These are phyloP conservation scores for Rhynchonycteris naso DNA, from an alignment of 2,797 vertebrate species.

Conservation along the genomic window DNA sequence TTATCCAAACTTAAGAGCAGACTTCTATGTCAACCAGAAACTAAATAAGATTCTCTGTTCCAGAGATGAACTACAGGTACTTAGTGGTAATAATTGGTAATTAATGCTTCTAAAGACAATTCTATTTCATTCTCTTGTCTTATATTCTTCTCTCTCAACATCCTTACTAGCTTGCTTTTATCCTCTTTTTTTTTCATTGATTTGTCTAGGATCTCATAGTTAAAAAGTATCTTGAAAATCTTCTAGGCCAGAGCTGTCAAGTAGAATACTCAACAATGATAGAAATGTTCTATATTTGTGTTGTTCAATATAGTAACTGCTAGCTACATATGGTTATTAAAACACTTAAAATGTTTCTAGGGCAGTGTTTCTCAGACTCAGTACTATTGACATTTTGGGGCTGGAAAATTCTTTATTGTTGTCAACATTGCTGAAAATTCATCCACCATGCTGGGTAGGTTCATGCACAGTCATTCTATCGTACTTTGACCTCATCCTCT, in stretches of 20 bases:
- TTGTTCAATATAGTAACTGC: not conserved
- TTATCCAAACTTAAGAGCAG: not conserved
- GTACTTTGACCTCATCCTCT: not conserved
- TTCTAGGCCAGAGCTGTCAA: not conserved
- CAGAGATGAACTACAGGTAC: not conserved
- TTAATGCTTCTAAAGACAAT: not conserved
- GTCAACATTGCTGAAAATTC: not conserved
- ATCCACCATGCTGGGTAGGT: not conserved
- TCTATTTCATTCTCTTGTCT: not conserved
- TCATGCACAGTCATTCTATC: not conserved
- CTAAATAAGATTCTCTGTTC: not conserved
- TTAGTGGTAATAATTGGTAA: not conserved
- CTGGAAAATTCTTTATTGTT: not conserved
- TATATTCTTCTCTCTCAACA: not conserved
- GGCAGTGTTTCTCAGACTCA: not conserved
- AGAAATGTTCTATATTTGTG: not conserved
- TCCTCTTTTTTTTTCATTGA: not conserved
- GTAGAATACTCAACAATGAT: not conserved
- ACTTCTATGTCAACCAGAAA: not conserved
- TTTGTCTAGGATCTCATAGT: slow-evolving; percentile 12
- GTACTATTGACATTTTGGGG: not conserved
- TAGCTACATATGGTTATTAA: not conserved
- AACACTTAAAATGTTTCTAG: not conserved
- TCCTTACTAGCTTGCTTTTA: not conserved
- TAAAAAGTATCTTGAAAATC: slow-evolving; percentile 23